phyloP scores from a whole-genome alignment of 2,797 vertebrate species.

The Atherinosoma microstoma region DNA sequence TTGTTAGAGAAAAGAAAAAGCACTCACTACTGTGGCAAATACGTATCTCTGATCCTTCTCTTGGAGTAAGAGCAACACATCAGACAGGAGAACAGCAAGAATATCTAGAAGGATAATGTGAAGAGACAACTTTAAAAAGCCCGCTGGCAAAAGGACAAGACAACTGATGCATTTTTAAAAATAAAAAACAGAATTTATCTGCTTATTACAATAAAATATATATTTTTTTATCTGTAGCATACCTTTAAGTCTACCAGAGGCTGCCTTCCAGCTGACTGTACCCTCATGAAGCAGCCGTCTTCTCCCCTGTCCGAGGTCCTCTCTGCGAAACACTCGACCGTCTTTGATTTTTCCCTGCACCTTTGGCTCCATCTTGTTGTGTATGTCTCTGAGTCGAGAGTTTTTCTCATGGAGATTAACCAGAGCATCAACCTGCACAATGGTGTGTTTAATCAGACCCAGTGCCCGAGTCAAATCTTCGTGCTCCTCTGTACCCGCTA shows the following conservation, averaged over 20 bases:
- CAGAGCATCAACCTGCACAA: conserved; percentile 88
- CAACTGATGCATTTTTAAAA: neutral
- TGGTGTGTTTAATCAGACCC: conserved; percentile 88
- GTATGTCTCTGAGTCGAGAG: conserved; percentile 90
- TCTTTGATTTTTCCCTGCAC: conserved; percentile 90
- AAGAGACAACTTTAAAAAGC: neutral
- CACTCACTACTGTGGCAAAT: conserved; percentile 93
- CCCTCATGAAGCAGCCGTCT: conserved; percentile 87
- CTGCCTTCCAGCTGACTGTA: conserved; percentile 91
- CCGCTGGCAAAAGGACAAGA: neutral
- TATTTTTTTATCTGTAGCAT: neutral
- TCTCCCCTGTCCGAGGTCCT: conserved; percentile 85
- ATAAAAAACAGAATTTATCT: neutral
- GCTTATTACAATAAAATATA: neutral
- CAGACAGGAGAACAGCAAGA: conserved; percentile 91
- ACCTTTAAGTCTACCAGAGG: conserved; percentile 96
- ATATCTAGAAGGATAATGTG: conserved; percentile 83
- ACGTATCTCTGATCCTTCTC: conserved; percentile 96
- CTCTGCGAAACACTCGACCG: conserved; percentile 88
- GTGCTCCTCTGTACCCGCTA: conserved; percentile 89
- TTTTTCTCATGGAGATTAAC: conserved; percentile 90
- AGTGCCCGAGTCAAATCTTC: conserved; percentile 88
- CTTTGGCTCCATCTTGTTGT: conserved; percentile 90
- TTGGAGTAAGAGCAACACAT: conserved; percentile 92
- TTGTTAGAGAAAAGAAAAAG: neutral